phyloP scores from a whole-genome alignment of 2,113 vertebrate genomes.

The Heptranchias perlo region DNA sequence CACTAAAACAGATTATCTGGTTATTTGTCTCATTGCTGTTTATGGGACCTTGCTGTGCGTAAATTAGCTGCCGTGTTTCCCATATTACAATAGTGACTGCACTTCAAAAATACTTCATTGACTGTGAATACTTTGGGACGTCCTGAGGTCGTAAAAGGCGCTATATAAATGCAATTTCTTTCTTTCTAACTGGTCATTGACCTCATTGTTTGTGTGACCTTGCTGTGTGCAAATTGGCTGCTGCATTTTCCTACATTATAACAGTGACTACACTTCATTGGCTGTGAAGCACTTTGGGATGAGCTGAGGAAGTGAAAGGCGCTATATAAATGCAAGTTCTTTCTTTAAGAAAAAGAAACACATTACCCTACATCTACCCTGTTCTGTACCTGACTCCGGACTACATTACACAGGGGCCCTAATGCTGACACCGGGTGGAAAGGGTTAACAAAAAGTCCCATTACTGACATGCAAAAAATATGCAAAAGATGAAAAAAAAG shows the following conservation, averaged over 20 bases:
- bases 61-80: background rate
- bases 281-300: background rate
- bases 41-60: background rate
- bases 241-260: background rate
- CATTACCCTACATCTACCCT: too few species aligned
- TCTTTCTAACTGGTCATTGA: background rate
- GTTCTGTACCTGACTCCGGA: too few species aligned
- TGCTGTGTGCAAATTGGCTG: background rate
- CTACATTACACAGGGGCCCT: too few species aligned
- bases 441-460: too few species aligned
- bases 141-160: background rate
- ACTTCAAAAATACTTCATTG: too few species aligned
- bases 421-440: too few species aligned
- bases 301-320: background rate
- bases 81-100: background rate
- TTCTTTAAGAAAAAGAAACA: too few species aligned
- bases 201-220: background rate
- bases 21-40: background rate
- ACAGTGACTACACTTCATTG: background rate
- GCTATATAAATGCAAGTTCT: background rate
- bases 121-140: background rate
- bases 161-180: background rate
- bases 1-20: background rate
- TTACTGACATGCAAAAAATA: too few species aligned
- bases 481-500: too few species aligned